Base-by-base conservation (phyloP, 1,140 invertebrate genomes). In the Meloidogyne hapla region DNA sequence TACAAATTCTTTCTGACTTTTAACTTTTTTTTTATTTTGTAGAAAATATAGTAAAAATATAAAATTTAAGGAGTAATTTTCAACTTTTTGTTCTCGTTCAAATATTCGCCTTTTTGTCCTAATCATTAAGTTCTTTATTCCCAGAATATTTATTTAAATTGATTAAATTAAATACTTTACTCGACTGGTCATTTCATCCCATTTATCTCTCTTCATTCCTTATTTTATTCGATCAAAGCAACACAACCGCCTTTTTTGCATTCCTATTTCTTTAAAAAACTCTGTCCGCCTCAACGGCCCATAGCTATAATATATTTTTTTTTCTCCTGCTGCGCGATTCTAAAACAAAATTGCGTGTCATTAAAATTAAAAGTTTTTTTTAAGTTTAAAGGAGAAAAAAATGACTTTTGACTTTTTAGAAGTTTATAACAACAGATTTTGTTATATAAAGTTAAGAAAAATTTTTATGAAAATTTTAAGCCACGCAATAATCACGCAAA, bases 201-300 rank as follows among this genome's bases (percentile, higher is more conserved):
- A 26, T 5, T 66, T 33, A 33, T 33, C 33, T 33, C 33, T 33
- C 18, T 66, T 33, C 23, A 68, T 68, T 38, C 1, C n/a, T 68
- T 42, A 18, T 40, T 68, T 68, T 68, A 40, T 40, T 68, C 40
- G 66, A 33, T 42, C 33, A 42, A 68, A 68, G 25, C 21, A 67
- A 33, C 18, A 13, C 23, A 38, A 33, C 18, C 8, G 12, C 18
- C 66, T n/a, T 66, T 38, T 66, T 12, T 38, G 2, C 28, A 48
- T 48, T 48, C 15, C 15, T 42, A 10, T 42, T 10, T 42, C 12
- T 15, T 42, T 48, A 18, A 3, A 48, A 56, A 56, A 56, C 18
- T n/a, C 48, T 56, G 48, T 56, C 48, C 48, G 48, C 48, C 48
- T n/a, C n/a, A n/a, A n/a, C n/a, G n/a, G n/a, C n/a, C 12, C 18